phyloP scores from a whole-genome alignment of 2,888 invertebrate species.

The Agrotis segetum region DNA sequence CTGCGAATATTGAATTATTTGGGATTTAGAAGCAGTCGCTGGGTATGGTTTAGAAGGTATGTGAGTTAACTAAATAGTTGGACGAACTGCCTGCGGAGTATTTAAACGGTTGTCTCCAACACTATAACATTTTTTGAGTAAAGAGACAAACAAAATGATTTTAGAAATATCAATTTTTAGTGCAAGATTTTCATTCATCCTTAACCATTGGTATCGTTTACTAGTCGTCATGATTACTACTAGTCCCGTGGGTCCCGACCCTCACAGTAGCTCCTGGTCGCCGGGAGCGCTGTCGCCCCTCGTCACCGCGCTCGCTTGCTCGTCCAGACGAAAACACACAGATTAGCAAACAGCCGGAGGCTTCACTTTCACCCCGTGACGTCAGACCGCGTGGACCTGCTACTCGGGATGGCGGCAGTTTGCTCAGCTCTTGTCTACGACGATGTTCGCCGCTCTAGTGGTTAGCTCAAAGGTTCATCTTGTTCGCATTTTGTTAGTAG shows the following conservation, averaged over 20 bases:
- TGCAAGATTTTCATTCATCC: background rate
- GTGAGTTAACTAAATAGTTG: slow-evolving; percentile 10
- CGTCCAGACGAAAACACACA: slow-evolving; percentile 35
- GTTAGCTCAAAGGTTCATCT: slow-evolving; percentile 18
- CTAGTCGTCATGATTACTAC: no score
- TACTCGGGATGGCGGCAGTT: slow-evolving; percentile 14
- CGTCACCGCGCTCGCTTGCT: slow-evolving; percentile 26
- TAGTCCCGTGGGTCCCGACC: background rate
- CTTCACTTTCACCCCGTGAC: slow-evolving; percentile 52
- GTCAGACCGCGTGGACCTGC: slow-evolving; percentile 17
- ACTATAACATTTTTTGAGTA: no score
- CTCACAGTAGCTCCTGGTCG: slow-evolving; percentile 10
- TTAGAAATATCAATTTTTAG: no score
- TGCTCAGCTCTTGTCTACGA: slow-evolving; percentile 10
- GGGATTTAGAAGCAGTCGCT: slow-evolving; percentile 25
- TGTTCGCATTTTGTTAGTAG: slow-evolving; percentile 20
- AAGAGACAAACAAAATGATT: background rate
- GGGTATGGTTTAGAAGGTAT: slow-evolving; percentile 2
- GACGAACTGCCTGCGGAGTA: background rate
- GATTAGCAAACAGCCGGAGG: slow-evolving; percentile 54
- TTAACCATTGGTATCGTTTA: background rate
- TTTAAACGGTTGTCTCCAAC: background rate
- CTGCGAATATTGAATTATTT: slow-evolving; percentile 26
- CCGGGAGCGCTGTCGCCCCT: slow-evolving; percentile 54
- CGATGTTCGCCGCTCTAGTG: background rate